Conservation (phyloP, 1,140 invertebrate genomes). For the Aphelenchoides fujianensis region DNA sequence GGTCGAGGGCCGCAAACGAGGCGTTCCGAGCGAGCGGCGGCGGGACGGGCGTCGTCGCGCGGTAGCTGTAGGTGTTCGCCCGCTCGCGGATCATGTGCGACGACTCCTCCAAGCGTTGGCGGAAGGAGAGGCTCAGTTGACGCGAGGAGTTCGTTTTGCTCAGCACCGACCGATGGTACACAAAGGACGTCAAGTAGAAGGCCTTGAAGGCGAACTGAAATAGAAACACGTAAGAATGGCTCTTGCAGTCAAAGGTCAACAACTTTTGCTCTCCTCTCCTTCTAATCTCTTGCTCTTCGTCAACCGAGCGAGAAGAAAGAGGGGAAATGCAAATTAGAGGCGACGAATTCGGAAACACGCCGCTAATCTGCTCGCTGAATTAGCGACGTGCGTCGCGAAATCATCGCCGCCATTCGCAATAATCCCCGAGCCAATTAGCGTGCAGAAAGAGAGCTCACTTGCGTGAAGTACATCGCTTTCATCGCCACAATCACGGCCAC, state of each 20-base stretch:
- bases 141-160: conserved; percentile 41
- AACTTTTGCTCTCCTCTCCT: too few relatives aligned
- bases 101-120: conserved; percentile 39
- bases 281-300: too few relatives aligned
- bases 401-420: neutral
- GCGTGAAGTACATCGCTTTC: conserved; percentile 34
- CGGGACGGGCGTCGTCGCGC: conserved; percentile 33
- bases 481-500: conserved; percentile 14
- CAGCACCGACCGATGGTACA: conserved; percentile 36
- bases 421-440: neutral
- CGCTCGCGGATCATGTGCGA: conserved; percentile 37
- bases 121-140: conserved; percentile 35
- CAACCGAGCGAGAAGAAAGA: too few relatives aligned
- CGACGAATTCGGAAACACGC: neutral
- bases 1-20: conserved; percentile 28
- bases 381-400: neutral
- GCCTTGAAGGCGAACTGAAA: conserved; percentile 44
- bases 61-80: conserved; percentile 29
- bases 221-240: too few relatives aligned
- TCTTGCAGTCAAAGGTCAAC: too few relatives aligned
- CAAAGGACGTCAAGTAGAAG: conserved; percentile 46
- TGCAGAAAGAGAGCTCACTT: conserved; percentile 28
- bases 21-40: conserved; percentile 29
- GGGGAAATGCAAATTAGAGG: conserved; percentile 5
- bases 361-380: neutral